Percentiles rank a stretch among this genome's conserved stretches.
phyloP scores from a whole-genome alignment of 2,888 invertebrate genomes.

The Lissocephala sabroskyi region DNA sequence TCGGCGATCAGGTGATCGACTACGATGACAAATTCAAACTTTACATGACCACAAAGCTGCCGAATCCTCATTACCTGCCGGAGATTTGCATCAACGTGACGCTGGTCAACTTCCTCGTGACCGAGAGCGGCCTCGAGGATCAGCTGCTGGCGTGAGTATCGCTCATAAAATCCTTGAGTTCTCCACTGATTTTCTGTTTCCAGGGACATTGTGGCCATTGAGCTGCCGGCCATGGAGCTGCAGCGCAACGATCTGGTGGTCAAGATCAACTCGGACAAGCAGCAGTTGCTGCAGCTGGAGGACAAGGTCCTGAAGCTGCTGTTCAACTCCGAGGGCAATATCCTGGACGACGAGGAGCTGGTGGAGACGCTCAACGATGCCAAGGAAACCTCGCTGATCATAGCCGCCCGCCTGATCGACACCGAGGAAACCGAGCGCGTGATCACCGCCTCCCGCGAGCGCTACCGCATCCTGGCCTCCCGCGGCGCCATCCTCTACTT shows the following conservation, averaged over 20 bases:
- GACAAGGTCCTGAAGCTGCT: constrained; percentile 90
- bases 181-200: neutral
- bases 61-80: constrained; percentile 95
- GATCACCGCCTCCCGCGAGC: constrained; percentile 88
- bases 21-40: constrained; percentile 89
- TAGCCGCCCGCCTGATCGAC: constrained; percentile 88
- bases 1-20: constrained; percentile 92
- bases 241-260: constrained; percentile 87
- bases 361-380: constrained; percentile 80
- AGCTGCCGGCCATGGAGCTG: constrained; percentile 89
- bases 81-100: constrained; percentile 95
- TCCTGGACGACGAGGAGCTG: constrained; percentile 93
- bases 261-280: constrained; percentile 89
- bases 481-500: constrained; percentile 93
- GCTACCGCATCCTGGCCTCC: constrained; percentile 87
- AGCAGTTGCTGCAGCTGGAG: constrained; percentile 87
- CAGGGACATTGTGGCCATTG: constrained; percentile 85
- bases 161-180: neutral
- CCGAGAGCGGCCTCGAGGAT: constrained; percentile 90
- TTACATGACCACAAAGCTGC: constrained; percentile 92
- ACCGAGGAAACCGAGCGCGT: constrained; percentile 90
- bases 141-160: constrained; percentile 87
- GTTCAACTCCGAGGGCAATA: constrained; percentile 89
- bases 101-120: constrained; percentile 93
- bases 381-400: constrained; percentile 89